These are phyloP conservation scores for Cheirogaleus major DNA, from an alignment of 2,797 vertebrate species.

Conservation along the genomic window DNA sequence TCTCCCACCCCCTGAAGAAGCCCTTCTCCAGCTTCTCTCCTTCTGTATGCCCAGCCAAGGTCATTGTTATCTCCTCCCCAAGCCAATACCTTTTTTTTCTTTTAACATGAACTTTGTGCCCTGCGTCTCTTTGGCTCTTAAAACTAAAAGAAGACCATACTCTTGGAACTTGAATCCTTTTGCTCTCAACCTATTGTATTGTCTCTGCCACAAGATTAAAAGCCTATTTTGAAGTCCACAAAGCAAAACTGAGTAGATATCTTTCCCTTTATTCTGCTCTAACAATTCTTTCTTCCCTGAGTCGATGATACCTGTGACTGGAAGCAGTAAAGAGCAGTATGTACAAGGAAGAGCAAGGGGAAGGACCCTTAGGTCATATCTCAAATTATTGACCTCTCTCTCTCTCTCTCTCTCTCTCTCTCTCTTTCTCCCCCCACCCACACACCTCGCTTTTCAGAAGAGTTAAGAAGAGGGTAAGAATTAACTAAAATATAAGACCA, in stretches of 20 bases:
- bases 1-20: not conserved
- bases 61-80: not conserved
- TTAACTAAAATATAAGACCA: conserved; percentile 29
- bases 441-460: not conserved
- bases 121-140: not conserved
- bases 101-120: not conserved
- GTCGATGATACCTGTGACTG: not conserved
- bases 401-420: not conserved
- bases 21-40: not conserved
- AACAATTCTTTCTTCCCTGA: not conserved
- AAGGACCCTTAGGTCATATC: not conserved
- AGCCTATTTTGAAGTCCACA: not conserved
- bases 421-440: not conserved
- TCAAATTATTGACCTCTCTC: not conserved
- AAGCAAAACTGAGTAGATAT: not conserved
- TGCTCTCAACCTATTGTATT: conserved; percentile 3
- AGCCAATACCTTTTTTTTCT: not conserved
- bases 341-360: not conserved
- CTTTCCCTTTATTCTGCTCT: not conserved
- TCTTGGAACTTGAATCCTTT: not conserved
- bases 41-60: not conserved
- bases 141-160: not conserved
- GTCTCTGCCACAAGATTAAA: not conserved
- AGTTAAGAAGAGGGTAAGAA: not conserved
- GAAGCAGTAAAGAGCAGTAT: not conserved